Base-by-base conservation (phyloP, 2,888 invertebrate species). In the Allolobophora icterica region DNA sequence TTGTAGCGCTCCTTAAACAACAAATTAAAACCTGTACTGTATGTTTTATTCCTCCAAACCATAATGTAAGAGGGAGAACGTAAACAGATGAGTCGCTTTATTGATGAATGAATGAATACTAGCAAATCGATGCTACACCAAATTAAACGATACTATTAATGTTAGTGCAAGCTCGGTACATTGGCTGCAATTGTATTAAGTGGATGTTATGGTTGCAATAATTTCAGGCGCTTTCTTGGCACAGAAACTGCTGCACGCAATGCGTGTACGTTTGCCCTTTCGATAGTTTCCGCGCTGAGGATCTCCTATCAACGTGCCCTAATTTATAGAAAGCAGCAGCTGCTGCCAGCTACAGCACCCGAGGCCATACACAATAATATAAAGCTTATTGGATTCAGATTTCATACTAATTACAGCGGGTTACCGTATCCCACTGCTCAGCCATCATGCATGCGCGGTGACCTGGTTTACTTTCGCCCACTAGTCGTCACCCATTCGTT, bases 381-480 rank as follows among this genome's bases (percentile, higher is more conserved):
- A 71, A n/a, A 8, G n/a, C n/a, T 71, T 71, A 71, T 71, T 71
- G 71, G 71, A 71, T 71, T 71, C 71, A 30, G n/a, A 71, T 71
- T 71, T 71, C 71, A n/a, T 71, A 71, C 71, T 13, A 13, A 71
- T 30, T n/a, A 71, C 71, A 71, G 71, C 71, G 11, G n/a, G 71
- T n/a, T 8, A 1, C 71, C 71, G n/a, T 0, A 21, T 21, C 24
- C 24, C 19, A 24, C 52, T 21, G 52, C 24, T 52, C 52, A 21
- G 24, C 19, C 11, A 5, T n/a, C 71, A 30, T n/a, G 71, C 71
- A 52, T 6, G 52, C 52, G 2, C 24, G 24, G 52, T 52, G 71
- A 71, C 71, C 71, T 71, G 71, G 71, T 71, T 71, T 71, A 71
- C 71, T 71, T 71, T 71, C 71, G n/a, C 30, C 71, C 71, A 71